These are phyloP conservation scores for Phenganax marumi DNA, from an alignment of 92 coral and sea anemone genomes.

Conservation along the genomic window DNA sequence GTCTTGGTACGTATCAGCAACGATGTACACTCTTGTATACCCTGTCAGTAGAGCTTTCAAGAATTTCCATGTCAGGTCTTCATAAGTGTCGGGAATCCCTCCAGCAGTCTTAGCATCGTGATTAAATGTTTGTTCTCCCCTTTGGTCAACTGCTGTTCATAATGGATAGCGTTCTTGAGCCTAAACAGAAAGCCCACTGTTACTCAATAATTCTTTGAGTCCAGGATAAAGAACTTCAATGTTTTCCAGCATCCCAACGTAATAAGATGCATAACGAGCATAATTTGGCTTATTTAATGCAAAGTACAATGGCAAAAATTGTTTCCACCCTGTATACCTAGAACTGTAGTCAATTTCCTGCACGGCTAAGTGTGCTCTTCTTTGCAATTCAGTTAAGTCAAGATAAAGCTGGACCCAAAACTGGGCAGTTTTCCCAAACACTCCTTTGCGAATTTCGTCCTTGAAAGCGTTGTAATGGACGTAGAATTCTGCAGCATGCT, in stretches of 20 bases:
- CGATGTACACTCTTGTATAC: slow-evolving; percentile 20
- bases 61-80: slow-evolving; percentile 9
- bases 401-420: slow-evolving; percentile 6
- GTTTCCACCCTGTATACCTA: background rate
- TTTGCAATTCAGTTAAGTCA: background rate
- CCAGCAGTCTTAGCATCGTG: slow-evolving; percentile 5
- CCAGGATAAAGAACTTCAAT: slow-evolving; percentile 16
- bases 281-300: slow-evolving; percentile 17
- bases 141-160: slow-evolving; percentile 7
- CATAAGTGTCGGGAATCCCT: slow-evolving; percentile 14
- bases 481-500: background rate
- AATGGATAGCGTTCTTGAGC: slow-evolving; percentile 4
- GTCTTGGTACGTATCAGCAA: slow-evolving; percentile 13
- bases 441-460: background rate
- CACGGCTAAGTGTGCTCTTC: slow-evolving; percentile 16
- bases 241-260: background rate
- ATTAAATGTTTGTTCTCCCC: background rate
- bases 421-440: slow-evolving; percentile 24
- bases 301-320: background rate
- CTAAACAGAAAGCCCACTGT: background rate
- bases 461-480: background rate
- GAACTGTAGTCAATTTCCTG: background rate
- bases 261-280: slow-evolving; percentile 4
- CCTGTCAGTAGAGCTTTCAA: background rate
- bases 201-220: background rate